These are phyloP conservation scores for Matsumyia berberina DNA, from an alignment of 2,888 invertebrate genomes.

Conservation along the genomic window DNA sequence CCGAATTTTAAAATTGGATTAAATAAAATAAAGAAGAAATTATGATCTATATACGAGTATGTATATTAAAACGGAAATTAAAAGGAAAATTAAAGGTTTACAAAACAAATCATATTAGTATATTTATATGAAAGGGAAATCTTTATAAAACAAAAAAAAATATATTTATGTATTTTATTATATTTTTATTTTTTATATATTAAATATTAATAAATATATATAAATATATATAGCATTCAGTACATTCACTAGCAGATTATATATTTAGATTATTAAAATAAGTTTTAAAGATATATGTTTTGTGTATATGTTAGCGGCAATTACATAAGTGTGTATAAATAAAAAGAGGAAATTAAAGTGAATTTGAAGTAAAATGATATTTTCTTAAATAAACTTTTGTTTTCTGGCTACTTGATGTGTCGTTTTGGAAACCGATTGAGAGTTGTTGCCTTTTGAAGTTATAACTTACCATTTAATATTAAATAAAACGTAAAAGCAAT, in stretches of 20 bases:
- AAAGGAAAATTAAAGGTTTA: slow-evolving; percentile 61
- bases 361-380: not conserved
- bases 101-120: slow-evolving; percentile 50
- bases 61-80: no score
- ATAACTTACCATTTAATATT: not conserved
- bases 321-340: slow-evolving; percentile 40
- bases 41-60: slow-evolving; percentile 11
- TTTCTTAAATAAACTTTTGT: not conserved
- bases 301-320: slow-evolving; percentile 62
- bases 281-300: slow-evolving; percentile 38
- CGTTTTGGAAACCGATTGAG: not conserved
- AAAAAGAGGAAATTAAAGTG: not conserved
- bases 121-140: slow-evolving; percentile 74
- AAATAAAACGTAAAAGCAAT: not conserved
- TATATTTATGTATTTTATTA: slow-evolving; percentile 67
- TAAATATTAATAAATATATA: slow-evolving; percentile 80
- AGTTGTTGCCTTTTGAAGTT: no score
- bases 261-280: slow-evolving; percentile 77
- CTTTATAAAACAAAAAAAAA: slow-evolving; percentile 56
- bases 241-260: slow-evolving; percentile 85
- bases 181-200: slow-evolving; percentile 49
- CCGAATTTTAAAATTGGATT: slow-evolving; percentile 77
- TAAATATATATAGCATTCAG: slow-evolving; percentile 84
- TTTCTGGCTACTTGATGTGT: not conserved
- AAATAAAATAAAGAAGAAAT: slow-evolving; percentile 6